Evolutionary conservation across 2,797 vertebrate genomes (phyloP).

Genomic region (Craterocephalus amniculus): DNA sequence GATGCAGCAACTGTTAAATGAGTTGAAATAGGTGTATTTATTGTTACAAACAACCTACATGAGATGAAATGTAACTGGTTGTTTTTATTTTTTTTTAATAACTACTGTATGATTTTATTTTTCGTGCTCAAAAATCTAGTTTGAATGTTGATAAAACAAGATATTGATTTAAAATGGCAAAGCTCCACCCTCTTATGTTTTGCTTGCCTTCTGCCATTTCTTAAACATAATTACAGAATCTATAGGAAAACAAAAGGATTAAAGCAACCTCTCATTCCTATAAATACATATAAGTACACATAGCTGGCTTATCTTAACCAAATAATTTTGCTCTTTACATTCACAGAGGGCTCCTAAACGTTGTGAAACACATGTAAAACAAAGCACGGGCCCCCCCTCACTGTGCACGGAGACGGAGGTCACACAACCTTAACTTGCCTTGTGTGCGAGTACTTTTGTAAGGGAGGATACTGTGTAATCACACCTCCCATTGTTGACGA

Average conservation of each 20-base stretch:
- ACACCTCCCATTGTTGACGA: not conserved
- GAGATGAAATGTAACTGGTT: not conserved
- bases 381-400: not conserved
- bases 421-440: conserved; percentile 28
- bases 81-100: conserved; percentile 11
- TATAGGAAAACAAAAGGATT: not conserved
- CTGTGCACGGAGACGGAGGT: conserved; percentile 9
- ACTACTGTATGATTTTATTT: not conserved
- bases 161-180: not conserved
- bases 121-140: not conserved
- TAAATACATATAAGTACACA: not conserved
- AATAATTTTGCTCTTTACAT: not conserved
- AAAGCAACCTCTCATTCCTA: conserved; percentile 5
- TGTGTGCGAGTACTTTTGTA: conserved; percentile 7
- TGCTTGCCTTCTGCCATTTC: not conserved
- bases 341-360: conserved; percentile 11
- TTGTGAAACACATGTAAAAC: conserved; percentile 32
- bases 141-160: not conserved
- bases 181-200: not conserved
- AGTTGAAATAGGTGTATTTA: conserved; percentile 23
- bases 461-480: not conserved
- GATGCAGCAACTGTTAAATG: conserved; percentile 26
- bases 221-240: not conserved
- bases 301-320: not conserved
- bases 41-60: conserved; percentile 3